A percentile compares a stretch with the other conserved stretches of the same genome.
Conservation (phyloP, 2,113 vertebrate genomes). For the Forbesichthys papilliferus region DNA sequence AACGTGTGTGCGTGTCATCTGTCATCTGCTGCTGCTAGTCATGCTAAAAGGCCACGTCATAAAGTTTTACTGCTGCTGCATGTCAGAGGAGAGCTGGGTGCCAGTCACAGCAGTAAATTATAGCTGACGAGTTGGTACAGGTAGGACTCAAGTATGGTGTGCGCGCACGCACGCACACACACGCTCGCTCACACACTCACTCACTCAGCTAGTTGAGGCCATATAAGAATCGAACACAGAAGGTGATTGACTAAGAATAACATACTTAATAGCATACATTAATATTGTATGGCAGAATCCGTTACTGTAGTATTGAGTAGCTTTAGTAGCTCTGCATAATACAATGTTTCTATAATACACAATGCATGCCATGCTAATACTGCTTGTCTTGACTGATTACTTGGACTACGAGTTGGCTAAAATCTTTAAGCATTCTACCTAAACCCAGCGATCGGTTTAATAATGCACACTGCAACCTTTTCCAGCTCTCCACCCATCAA, state of each 20-base stretch:
- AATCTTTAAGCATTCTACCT: not conserved
- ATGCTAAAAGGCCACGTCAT: slow-evolving; percentile 52
- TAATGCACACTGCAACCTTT: not conserved
- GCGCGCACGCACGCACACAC: slow-evolving; percentile 9
- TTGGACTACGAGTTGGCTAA: not conserved
- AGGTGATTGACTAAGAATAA: not conserved
- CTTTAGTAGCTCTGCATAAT: no score
- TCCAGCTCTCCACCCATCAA: not conserved
- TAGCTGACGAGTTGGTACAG: slow-evolving; percentile 20
- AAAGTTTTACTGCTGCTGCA: slow-evolving; percentile 68
- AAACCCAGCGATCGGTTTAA: not conserved
- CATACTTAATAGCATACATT: not conserved
- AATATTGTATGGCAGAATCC: not conserved
- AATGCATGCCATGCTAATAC: not conserved
- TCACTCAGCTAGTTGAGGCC: no score
- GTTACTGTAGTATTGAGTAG: no score
- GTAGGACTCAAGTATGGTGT: slow-evolving; percentile 18
- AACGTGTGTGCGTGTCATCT: slow-evolving; percentile 5
- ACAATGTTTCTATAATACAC: no score
- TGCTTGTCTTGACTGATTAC: not conserved
- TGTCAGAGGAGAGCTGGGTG: slow-evolving; percentile 54
- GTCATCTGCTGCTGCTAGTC: slow-evolving; percentile 30
- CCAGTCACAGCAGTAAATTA: slow-evolving; percentile 61
- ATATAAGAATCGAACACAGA: not conserved
- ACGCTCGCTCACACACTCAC: slow-evolving; percentile 8